Conservation (phyloP, 35 echinoderm and acorn worm genomes). For the Strongylocentrotus purpuratus region DNA sequence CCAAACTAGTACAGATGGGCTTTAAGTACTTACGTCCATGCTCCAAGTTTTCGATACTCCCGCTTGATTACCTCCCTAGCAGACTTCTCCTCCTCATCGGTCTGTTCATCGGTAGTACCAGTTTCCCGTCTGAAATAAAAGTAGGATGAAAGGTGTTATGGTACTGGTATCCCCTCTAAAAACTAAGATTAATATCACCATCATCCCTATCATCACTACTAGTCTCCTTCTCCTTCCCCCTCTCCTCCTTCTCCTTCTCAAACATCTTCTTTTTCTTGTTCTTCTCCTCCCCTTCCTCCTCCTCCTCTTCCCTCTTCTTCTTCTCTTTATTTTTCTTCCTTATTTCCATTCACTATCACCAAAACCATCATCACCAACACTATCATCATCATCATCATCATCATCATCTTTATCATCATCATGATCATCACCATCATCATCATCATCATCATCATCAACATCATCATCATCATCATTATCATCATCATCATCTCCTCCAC, state of each 20-base stretch:
- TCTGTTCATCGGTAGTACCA: neutral
- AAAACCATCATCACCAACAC: neutral
- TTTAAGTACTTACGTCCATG: constrained; percentile 63
- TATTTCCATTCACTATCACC: neutral
- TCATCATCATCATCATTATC: too few relatives aligned
- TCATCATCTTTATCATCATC: neutral
- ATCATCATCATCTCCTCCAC: too few relatives aligned
- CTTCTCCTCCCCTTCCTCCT: neutral
- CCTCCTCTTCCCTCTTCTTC: too few relatives aligned
- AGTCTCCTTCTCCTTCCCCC: neutral
- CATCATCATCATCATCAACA: too few relatives aligned
- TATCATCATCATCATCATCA: neutral
- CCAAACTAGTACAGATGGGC: too few relatives aligned
- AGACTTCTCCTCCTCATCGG: constrained; percentile 54
- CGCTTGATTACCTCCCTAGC: constrained; percentile 57
- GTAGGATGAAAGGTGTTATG: neutral
- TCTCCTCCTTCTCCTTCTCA: too few relatives aligned
- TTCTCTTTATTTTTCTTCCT: too few relatives aligned
- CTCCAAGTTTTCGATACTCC: constrained; percentile 67
- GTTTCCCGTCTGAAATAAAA: neutral
- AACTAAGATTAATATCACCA: too few relatives aligned
- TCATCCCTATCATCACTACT: too few relatives aligned
- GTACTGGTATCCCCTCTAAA: too few relatives aligned
- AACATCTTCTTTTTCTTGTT: too few relatives aligned
- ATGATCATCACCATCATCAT: neutral